A percentile compares a stretch with the other conserved stretches of the same genome.
These are phyloP conservation scores for Azemiops feae DNA, from an alignment of 2,113 vertebrate species.

Conservation along the genomic window DNA sequence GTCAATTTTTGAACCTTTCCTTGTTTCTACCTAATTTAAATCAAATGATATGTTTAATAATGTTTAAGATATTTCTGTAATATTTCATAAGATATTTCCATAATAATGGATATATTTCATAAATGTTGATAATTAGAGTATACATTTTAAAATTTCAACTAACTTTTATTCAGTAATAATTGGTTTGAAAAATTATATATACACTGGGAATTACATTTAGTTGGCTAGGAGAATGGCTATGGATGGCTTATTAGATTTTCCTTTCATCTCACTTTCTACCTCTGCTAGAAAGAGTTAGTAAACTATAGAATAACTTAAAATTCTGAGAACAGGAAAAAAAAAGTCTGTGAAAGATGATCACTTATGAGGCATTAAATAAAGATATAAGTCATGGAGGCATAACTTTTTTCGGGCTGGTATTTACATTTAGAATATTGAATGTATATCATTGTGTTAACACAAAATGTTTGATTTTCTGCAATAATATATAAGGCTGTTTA, in stretches of 20 bases:
- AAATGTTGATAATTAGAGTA: constrained; percentile 11
- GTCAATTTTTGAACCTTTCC: constrained; percentile 66
- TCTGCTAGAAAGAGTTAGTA: neutral
- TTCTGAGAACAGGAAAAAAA: neutral
- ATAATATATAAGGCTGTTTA: neutral
- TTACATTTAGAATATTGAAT: neutral
- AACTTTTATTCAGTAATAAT: neutral
- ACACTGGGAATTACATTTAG: neutral
- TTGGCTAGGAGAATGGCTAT: neutral
- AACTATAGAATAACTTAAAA: neutral
- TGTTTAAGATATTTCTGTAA: constrained; percentile 46
- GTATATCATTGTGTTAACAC: neutral
- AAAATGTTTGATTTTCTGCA: neutral
- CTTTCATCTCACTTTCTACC: neutral
- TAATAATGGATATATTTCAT: constrained; percentile 10
- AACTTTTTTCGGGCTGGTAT: neutral
- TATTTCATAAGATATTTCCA: neutral
- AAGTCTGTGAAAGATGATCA: neutral
- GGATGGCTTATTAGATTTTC: neutral
- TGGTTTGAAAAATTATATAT: neutral
- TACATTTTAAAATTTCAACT: neutral
- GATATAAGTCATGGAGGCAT: neutral
- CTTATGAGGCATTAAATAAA: neutral
- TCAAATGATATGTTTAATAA: constrained; percentile 63
- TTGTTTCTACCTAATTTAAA: constrained; percentile 65